Percentiles rank a stretch among this genome's conserved stretches.
Evolutionary conservation across 1,140 invertebrate genomes (phyloP).

Genomic region (Sycobia sp.): DNA sequence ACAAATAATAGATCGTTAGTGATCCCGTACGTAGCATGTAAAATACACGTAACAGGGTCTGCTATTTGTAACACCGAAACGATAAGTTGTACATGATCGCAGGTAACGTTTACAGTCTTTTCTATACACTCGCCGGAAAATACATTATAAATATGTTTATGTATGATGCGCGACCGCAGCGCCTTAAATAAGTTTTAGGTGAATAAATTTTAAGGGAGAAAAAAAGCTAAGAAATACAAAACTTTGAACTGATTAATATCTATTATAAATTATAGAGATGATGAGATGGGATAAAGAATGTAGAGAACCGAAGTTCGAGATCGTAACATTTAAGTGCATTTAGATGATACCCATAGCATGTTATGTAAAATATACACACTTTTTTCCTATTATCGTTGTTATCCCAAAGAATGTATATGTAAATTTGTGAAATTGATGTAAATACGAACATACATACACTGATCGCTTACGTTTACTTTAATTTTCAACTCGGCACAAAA

Average conservation of each 20-base stretch:
- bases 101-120: slow-evolving; percentile 15
- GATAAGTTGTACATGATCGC: slow-evolving; percentile 1
- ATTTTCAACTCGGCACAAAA: slow-evolving; percentile 39
- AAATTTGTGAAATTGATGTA: neutral
- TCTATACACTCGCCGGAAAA: slow-evolving; percentile 2
- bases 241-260: slow-evolving; percentile 19
- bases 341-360: neutral
- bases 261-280: slow-evolving; percentile 4
- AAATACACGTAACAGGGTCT: slow-evolving; percentile 7
- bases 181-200: slow-evolving; percentile 14
- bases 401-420: slow-evolving; percentile 5
- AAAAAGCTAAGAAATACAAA: slow-evolving; percentile 8
- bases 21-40: no score
- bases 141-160: slow-evolving; percentile 5
- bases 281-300: neutral
- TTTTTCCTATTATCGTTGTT: slow-evolving; percentile 20
- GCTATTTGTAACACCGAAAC: slow-evolving; percentile 9
- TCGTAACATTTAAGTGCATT: slow-evolving; percentile 17
- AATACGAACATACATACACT: slow-evolving; percentile 6
- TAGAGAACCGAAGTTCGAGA: slow-evolving; percentile 15
- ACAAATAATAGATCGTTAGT: no score
- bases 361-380: slow-evolving; percentile 1
- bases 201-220: slow-evolving; percentile 10
- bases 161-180: neutral
- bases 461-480: neutral